Evolutionary conservation across 2,797 vertebrate species (phyloP).

Genomic region (Bufotes viridis): DNA sequence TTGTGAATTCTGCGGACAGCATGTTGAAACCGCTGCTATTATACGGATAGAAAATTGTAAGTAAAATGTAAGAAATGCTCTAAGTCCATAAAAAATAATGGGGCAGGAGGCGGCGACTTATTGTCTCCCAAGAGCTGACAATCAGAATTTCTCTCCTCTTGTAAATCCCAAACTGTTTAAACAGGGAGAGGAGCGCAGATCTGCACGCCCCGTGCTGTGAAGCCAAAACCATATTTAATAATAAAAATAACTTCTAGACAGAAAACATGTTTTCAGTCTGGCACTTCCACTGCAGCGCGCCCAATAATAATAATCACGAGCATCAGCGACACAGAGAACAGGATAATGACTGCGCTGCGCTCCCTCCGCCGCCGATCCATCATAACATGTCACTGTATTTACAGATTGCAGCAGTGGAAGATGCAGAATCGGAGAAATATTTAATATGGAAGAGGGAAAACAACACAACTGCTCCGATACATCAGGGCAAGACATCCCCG

Average conservation of each 20-base stretch:
- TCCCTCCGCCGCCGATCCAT: slow-evolving; percentile 24
- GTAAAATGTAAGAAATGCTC: no score
- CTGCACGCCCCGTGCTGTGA: not conserved
- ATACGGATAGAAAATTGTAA: no score
- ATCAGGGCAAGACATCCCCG: not conserved
- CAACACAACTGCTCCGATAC: slow-evolving; percentile 21
- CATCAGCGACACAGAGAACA: slow-evolving; percentile 17
- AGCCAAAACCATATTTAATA: slow-evolving; percentile 30
- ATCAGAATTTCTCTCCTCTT: not conserved
- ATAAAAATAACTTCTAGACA: slow-evolving; percentile 48
- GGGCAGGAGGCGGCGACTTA: no score
- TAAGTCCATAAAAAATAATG: no score
- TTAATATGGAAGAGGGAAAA: slow-evolving; percentile 32
- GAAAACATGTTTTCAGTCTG: slow-evolving; percentile 36
- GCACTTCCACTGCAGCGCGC: not conserved
- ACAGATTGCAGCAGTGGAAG: slow-evolving; percentile 16
- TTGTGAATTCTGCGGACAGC: no score
- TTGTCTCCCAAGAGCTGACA: not conserved
- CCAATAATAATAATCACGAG: slow-evolving; percentile 27
- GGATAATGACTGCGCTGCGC: slow-evolving; percentile 28
- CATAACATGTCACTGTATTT: slow-evolving; percentile 50
- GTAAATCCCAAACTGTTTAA: not conserved
- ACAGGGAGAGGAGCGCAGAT: not conserved
- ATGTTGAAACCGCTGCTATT: no score
- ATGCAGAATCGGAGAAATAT: slow-evolving; percentile 30